phyloP scores from a whole-genome alignment of 2,888 invertebrate species.

The Hydrotaea diabolus region DNA sequence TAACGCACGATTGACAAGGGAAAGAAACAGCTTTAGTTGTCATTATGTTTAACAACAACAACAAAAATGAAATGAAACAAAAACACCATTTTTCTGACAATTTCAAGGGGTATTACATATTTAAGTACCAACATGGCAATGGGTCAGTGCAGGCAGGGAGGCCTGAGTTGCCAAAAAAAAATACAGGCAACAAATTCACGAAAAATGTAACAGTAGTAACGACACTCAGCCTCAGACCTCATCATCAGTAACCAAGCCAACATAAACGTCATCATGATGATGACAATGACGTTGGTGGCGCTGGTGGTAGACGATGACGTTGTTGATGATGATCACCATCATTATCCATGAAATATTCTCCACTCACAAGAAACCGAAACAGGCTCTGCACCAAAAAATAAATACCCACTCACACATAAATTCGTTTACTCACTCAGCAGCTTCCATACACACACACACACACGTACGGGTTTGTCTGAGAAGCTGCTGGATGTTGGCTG shows the following conservation, averaged over 20 bases:
- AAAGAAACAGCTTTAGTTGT: slow-evolving; percentile 46
- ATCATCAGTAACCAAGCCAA: background rate
- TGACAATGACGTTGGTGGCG: background rate
- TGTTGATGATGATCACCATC: background rate
- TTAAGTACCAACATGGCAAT: background rate
- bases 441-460: slow-evolving; percentile 16
- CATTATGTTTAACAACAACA: slow-evolving; percentile 36
- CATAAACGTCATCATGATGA: background rate
- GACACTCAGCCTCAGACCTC: background rate
- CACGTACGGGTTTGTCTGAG: slow-evolving; percentile 24
- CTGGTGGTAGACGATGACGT: no score
- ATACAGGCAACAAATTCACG: slow-evolving; percentile 6
- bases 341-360: slow-evolving; percentile 1
- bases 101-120: slow-evolving; percentile 38
- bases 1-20: background rate
- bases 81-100: slow-evolving; percentile 57
- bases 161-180: slow-evolving; percentile 24
- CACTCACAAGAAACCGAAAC: slow-evolving; percentile 39
- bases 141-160: background rate
- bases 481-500: slow-evolving; percentile 27
- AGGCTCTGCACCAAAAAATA: slow-evolving; percentile 26
- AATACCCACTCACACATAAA: slow-evolving; percentile 2
- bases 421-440: no score
- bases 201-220: slow-evolving; percentile 23
- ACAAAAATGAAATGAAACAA: slow-evolving; percentile 12